Evolutionary conservation across 2,797 vertebrate genomes (phyloP).

Genomic region (Dendrocincla tyrannina): DNA sequence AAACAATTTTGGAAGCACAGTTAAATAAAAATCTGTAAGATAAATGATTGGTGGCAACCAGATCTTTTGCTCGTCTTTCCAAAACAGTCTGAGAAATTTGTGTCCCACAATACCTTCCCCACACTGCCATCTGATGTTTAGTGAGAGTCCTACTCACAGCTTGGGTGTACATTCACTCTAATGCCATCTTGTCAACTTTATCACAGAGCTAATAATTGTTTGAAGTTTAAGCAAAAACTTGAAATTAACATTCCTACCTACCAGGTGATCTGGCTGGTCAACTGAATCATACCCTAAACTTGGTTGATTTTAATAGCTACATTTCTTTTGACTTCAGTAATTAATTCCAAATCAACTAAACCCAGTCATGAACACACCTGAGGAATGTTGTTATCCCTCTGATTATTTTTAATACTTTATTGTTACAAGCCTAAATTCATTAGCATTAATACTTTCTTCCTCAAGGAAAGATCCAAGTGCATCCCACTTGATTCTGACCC

Average conservation of each 20-base stretch:
- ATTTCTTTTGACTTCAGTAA: neutral
- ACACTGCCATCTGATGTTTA: conserved; percentile 38
- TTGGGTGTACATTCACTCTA: neutral
- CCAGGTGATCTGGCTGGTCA: neutral
- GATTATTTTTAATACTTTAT: neutral
- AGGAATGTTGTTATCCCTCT: neutral
- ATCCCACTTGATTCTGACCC: neutral
- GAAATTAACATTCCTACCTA: neutral
- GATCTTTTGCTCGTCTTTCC: neutral
- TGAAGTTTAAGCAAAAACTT: neutral
- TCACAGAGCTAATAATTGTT: neutral
- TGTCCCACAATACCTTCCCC: neutral
- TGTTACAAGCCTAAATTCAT: neutral
- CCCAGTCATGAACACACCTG: neutral
- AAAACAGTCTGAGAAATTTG: neutral
- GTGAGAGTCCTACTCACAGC: neutral
- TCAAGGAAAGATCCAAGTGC: neutral
- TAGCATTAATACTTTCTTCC: neutral
- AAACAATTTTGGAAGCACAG: neutral
- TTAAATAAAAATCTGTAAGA: neutral
- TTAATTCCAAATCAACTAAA: neutral
- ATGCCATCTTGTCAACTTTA: neutral
- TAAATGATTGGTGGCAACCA: neutral
- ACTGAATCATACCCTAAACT: neutral
- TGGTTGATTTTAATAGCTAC: neutral